phyloP scores from a whole-genome alignment of 2,888 invertebrate genomes.

The Trachelus troglodyta region DNA sequence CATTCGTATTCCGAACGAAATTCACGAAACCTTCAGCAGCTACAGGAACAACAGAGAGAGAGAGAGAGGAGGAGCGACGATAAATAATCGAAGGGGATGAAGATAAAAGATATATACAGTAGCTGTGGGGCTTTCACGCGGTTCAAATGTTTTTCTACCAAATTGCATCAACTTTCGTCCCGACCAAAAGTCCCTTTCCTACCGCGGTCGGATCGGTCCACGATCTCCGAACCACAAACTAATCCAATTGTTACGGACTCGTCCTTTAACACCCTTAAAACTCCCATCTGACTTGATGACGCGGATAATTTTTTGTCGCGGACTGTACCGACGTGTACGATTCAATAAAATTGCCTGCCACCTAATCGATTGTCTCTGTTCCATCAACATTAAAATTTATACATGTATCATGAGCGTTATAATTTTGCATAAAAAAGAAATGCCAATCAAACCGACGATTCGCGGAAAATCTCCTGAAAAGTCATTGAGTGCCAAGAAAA shows the following conservation, averaged over 20 bases:
- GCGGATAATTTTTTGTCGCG: slow-evolving; percentile 33
- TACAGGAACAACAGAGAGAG: neutral
- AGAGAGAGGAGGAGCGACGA: no score
- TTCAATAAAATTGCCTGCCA: neutral
- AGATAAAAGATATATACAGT: neutral
- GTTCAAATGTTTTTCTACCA: slow-evolving; percentile 35
- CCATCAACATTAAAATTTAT: neutral
- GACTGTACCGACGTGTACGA: neutral
- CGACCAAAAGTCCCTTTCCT: neutral
- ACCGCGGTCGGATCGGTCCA: neutral
- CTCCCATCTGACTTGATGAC: slow-evolving; percentile 11
- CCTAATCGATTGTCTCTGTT: neutral
- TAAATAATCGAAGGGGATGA: neutral
- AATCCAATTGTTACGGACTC: neutral
- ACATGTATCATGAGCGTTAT: no score
- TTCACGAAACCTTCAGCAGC: neutral
- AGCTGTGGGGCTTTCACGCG: slow-evolving; percentile 20
- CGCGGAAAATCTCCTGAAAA: neutral
- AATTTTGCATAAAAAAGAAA: no score
- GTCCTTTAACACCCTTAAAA: neutral
- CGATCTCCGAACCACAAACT: neutral
- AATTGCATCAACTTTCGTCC: slow-evolving; percentile 31
- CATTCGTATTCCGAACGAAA: neutral
- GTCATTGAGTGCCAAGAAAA: neutral
- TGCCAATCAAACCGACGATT: neutral